Evolutionary conservation across 2,113 vertebrate genomes (phyloP), one percentile per base, ranked within the genome.

Genomic region (Lichenostomus cassidix): DNA sequence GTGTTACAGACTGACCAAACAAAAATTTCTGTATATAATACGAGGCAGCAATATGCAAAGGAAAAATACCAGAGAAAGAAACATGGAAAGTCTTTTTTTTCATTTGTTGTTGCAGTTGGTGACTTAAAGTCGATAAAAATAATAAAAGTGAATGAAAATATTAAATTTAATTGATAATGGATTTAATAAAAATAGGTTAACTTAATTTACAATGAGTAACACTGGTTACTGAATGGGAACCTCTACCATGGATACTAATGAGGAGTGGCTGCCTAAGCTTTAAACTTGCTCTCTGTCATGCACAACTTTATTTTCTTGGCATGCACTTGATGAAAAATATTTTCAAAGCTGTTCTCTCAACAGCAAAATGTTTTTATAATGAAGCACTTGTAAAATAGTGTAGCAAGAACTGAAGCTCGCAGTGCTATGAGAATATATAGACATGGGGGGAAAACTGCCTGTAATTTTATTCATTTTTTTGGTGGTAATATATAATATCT

Each of bases 361-460:
- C 15, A 64, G 41, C 41, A 60, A 69, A 73, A 52, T 35, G 4
- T n/a, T 82, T 85, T 44, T 1, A 15, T 76, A 87, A 63, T 42
- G 11, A 89, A 52, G 11, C 2, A n/a, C 6, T 74, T 60, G 31
- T 53, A 9, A 39, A 90, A 49, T 2, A 87, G 21, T 23, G 15
- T 29, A 35, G 29, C 42, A 24, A 50, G 83, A 76, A 33, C 8
- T 63, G 24, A 69, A 49, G 24, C 29, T 64, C 28, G 35, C 16
- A 53, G 39, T 47, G 19, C 16, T 47, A 16, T 35, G 12, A 63
- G 9, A 87, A 49, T 44, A 46, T 25, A 6, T 6, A 4, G 33
- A 46, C 3, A 10, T 1, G 3, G 3, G 1, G 1, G 18, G 1
- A 2, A 4, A n/a, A 41, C 22, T 2, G 0, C 9, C 8, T 19